Evolutionary conservation across 2,888 invertebrate genomes (phyloP).

Genomic region (Clivina fossor): DNA sequence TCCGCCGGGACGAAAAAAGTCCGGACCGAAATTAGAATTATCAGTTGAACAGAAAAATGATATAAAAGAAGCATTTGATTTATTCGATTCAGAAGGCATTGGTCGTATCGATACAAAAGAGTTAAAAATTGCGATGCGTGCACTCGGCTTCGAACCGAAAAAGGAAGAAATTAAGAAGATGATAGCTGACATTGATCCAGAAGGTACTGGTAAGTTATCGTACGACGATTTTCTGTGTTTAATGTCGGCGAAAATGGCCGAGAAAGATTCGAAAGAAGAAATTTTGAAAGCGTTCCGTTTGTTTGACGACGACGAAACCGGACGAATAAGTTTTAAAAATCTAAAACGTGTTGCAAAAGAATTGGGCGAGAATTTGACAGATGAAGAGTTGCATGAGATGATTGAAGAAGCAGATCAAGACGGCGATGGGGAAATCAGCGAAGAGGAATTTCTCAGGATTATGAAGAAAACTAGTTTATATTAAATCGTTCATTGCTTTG

Average conservation of each 20-base stretch:
- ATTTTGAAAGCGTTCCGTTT: constrained; percentile 96
- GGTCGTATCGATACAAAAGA: constrained; percentile 92
- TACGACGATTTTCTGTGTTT: constrained; percentile 85
- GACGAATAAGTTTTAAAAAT: constrained; percentile 93
- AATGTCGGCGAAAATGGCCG: constrained; percentile 92
- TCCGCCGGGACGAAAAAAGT: constrained; percentile 61
- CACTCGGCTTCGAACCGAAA: constrained; percentile 95
- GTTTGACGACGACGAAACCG: constrained; percentile 96
- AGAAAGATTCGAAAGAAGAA: constrained; percentile 94
- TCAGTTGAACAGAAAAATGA: constrained; percentile 88
- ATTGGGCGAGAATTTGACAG: constrained; percentile 92
- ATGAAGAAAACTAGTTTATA: constrained; percentile 98
- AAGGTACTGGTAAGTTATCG: constrained; percentile 79
- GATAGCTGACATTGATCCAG: constrained; percentile 87
- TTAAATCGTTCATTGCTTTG: constrained; percentile 52
- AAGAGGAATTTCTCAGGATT: constrained; percentile 91
- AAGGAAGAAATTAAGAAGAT: constrained; percentile 97
- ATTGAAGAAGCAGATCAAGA: constrained; percentile 96
- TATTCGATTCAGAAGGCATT: constrained; percentile 87
- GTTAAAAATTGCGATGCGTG: constrained; percentile 91
- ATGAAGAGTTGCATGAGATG: constrained; percentile 96
- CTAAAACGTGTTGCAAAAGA: constrained; percentile 93
- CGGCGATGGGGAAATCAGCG: constrained; percentile 93
- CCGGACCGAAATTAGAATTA: constrained; percentile 78
- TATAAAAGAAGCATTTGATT: constrained; percentile 92